Evolutionary conservation across 2,888 invertebrate species (phyloP), one percentile per base, ranked within the genome.

Genomic region (Ophonus ardosiacus): DNA sequence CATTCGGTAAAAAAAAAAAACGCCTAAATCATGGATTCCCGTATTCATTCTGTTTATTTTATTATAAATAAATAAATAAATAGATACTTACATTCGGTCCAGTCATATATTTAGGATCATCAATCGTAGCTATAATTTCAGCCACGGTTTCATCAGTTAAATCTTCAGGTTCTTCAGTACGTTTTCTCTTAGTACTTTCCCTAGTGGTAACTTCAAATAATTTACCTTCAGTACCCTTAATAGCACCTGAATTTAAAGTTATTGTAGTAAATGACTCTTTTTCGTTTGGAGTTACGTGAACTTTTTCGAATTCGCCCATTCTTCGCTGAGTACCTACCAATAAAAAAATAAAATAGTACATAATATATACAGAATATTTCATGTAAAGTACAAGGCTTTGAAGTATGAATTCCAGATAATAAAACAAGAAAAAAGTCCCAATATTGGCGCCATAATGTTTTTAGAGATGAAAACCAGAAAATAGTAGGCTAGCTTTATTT

Each of bases 61-160:
- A 81, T 61, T 40, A 65, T 61, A 63, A 5, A 31, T 61, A 17
- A 17, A 61, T 79, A 85, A 59, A 86, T n/a, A 24, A 15, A 74
- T 63, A 40, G n/a, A 40, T 81, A 90, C 93, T 92, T 88, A 95
- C 96, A 90, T 96, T 96, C 0, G 96, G 96, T 1, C 96, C 96
- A 84, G 95, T 95, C 94, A 97, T 96, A 87, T 96, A 95, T 90
- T 96, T 96, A 0, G 97, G 96, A 90, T 97, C 97, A 81, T 95
- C 94, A 86, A 98, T 96, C 17, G 96, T 95, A 68, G 96, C 95
- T 71, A 98, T 94, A 56, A 98, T 96, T 88, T 97, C 95, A 4
- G 95, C 93, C 0, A 98, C 95, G 0, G 95, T 95, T 8, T 97
- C 95, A 85, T 95, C 94, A 63, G 96, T 93, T 81, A 97, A 93